These are phyloP conservation scores for Subanguina moxae DNA, from an alignment of 1,140 invertebrate species.

Conservation along the genomic window DNA sequence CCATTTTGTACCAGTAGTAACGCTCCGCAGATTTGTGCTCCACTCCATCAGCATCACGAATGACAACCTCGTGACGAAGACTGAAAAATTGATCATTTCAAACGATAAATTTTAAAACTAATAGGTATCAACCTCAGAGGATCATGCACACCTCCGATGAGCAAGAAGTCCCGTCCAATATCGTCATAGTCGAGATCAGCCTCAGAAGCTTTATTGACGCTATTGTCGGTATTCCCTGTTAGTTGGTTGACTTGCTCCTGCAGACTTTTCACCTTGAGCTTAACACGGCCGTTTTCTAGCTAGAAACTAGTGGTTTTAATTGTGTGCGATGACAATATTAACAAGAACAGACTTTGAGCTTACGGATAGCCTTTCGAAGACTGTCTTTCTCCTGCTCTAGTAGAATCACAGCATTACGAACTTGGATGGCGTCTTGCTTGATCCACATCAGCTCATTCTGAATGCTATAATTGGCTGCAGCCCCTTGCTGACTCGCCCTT, in stretches of 20 bases:
- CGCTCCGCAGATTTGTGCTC: constrained; percentile 54
- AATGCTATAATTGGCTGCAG: constrained; percentile 2
- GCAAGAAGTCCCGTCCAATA: constrained; percentile 46
- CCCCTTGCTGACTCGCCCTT: neutral
- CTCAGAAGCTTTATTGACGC: constrained; percentile 28
- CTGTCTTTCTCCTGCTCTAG: constrained; percentile 51
- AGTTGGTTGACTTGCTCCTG: constrained; percentile 36
- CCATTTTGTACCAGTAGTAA: constrained; percentile 58
- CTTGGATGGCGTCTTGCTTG: constrained; percentile 41
- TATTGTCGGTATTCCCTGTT: constrained; percentile 18
- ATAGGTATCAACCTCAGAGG: neutral
- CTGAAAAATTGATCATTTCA: constrained; percentile 23
- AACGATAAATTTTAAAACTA: neutral
- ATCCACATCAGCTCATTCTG: constrained; percentile 36
- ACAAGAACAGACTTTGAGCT: constrained; percentile 40
- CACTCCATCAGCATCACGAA: constrained; percentile 41
- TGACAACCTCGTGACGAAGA: constrained; percentile 41
- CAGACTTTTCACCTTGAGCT: constrained; percentile 45
- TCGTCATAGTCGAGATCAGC: constrained; percentile 52
- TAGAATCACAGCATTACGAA: constrained; percentile 41
- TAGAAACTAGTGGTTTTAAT: constrained; percentile 22
- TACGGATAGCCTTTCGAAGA: constrained; percentile 52
- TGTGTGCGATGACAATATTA: neutral
- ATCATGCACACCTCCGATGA: constrained; percentile 50
- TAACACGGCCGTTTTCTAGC: constrained; percentile 50